A percentile compares a stretch with the other conserved stretches of the same genome.
Conservation (phyloP, 2,113 vertebrate genomes). For the Trichechus manatus region DNA sequence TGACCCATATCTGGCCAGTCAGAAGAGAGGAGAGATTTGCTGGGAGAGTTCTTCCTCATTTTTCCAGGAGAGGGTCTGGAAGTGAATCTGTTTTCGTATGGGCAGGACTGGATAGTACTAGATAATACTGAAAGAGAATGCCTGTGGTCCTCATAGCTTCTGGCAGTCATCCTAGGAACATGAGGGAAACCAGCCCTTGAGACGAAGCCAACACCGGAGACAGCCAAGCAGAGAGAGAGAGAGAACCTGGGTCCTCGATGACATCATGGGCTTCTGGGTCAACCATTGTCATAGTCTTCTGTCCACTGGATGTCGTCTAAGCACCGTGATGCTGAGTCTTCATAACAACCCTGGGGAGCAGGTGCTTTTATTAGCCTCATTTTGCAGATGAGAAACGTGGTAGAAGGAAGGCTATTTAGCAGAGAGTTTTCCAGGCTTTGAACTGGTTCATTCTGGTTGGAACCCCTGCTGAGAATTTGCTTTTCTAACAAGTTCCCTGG, state of each 20-base stretch:
- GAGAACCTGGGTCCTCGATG: neutral
- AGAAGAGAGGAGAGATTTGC: neutral
- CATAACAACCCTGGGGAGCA: neutral
- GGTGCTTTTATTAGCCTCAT: neutral
- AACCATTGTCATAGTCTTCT: neutral
- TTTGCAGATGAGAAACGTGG: neutral
- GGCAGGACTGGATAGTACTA: neutral
- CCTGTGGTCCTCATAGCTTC: neutral
- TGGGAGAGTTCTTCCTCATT: neutral
- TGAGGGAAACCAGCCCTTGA: neutral
- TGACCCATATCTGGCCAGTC: neutral
- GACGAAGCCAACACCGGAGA: neutral
- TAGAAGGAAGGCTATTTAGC: neutral
- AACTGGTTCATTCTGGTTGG: too few relatives aligned
- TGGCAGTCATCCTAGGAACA: neutral
- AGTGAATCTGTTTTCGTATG: neutral
- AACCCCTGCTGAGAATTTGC: too few relatives aligned
- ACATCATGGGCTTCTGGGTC: neutral
- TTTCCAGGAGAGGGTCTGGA: neutral
- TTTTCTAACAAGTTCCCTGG: too few relatives aligned
- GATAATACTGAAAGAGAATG: neutral
- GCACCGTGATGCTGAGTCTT: neutral
- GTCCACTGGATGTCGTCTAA: neutral
- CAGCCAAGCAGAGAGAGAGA: too few relatives aligned
- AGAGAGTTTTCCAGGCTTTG: neutral